Base-by-base conservation (phyloP, 1,140 invertebrate genomes). In the Brachionus calyciflorus region DNA sequence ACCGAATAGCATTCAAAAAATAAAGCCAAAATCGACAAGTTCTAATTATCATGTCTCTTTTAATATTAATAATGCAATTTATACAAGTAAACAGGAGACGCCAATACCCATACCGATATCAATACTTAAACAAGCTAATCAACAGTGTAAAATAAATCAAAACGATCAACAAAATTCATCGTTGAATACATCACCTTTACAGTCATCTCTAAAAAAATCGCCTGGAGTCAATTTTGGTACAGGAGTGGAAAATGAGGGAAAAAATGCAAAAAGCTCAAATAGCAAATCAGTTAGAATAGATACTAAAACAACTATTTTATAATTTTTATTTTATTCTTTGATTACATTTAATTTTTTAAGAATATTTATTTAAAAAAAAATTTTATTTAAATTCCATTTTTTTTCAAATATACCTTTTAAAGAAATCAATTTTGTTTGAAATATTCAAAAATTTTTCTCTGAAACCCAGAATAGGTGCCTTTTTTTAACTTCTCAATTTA, bases 51-150 rank as follows among this genome's bases (percentile, higher is more conserved):
- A 73, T 55, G 69, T 73, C 12, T 73, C 69, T 7, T 73, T 73
- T 40, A 73, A 73, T 21, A 73, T 73, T 24, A 73, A 73, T 41
- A 73, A 73, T 55, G 69, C 69, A 0, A 73, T 73, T 55, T 73
- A 73, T 33, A 73, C 69, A 51, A 73, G 69, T 28, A 49, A 55
- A 73, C 69, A 73, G 17, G 69, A 73, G 12, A 73, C 69, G 14
- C 69, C 69, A 12, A 73, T 73, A 46, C 65, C 65, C 1, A 60
- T 60, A 44, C 60, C 60, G 9, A 73, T 73, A 12, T 73, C 69
- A 6, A 73, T 73, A 41, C 12, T 73, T n/a, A 73, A 51, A 55
- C 69, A 49, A 44, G 24, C 60, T 0, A 60, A 60, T 37, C 17
- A 37, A 19, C 33, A 60, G n/a, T n/a, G n/a, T 60, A 33, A 60